Evolutionary conservation across 2,797 vertebrate genomes (phyloP).

Genomic region (Neosilurus hyrtlii): DNA sequence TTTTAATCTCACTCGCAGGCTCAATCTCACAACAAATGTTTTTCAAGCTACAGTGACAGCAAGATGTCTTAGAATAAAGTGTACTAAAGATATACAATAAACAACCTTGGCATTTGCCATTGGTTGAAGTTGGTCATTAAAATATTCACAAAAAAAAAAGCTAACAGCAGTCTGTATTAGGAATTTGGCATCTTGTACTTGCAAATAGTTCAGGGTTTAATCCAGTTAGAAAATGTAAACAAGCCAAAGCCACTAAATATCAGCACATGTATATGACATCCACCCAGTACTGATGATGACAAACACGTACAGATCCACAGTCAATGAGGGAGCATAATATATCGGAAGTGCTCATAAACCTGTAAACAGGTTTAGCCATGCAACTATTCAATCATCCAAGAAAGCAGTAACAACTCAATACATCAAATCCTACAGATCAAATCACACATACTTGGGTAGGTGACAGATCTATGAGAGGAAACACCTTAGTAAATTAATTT

Average conservation of each 20-base stretch:
- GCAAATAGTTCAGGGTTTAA: background rate
- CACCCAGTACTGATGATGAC: background rate
- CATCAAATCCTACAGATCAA: no score
- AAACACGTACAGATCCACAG: background rate
- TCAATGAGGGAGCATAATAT: background rate
- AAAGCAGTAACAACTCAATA: background rate
- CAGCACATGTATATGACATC: background rate
- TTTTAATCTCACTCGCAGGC: background rate
- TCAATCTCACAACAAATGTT: background rate
- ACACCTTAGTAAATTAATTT: background rate
- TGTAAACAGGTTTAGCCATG: no score
- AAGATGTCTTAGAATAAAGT: background rate
- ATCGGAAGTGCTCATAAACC: background rate
- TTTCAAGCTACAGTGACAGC: no score
- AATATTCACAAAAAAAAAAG: slow-evolving; percentile 15
- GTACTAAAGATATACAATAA: background rate
- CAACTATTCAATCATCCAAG: background rate
- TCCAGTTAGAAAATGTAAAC: background rate
- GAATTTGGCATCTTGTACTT: background rate
- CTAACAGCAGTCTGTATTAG: background rate
- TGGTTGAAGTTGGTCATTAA: background rate
- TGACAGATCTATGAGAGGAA: background rate
- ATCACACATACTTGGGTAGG: background rate
- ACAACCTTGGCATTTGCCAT: background rate
- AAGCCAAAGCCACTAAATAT: background rate